phyloP scores from a whole-genome alignment of 1,140 invertebrate genomes.

The Steinernema feltiae region DNA sequence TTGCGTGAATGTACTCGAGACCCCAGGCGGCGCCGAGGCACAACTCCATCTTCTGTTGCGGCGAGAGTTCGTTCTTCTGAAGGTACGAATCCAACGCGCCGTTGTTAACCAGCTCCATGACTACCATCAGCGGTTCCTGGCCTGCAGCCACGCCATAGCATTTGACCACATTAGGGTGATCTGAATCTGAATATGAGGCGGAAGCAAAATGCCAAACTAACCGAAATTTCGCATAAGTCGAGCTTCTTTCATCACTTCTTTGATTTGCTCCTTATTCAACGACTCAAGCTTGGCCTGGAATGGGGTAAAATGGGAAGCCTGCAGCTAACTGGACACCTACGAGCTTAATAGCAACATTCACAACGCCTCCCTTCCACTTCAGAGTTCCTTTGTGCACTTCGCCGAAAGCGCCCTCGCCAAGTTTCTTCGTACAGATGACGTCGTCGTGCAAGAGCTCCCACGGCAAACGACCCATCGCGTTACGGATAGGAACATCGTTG shows the following conservation, averaged over 20 bases:
- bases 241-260: conserved; percentile 78
- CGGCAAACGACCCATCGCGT: not conserved
- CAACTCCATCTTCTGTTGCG: not conserved
- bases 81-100: not conserved
- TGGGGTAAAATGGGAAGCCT: not conserved
- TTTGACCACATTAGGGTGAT: not conserved
- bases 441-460: not conserved
- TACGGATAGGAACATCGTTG: not conserved
- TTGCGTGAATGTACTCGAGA: conserved; percentile 88
- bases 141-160: not conserved
- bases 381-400: not conserved
- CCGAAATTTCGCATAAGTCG: conserved; percentile 63
- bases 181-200: too few relatives aligned
- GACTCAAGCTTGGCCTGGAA: conserved; percentile 66
- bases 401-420: not conserved
- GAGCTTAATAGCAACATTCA: not conserved
- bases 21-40: conserved; percentile 69
- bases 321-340: too few relatives aligned
- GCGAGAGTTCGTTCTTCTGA: not conserved
- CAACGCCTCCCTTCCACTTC: not conserved
- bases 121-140: not conserved
- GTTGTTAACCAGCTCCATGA: not conserved
- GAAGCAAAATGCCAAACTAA: too few relatives aligned
- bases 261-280: conserved; percentile 74
- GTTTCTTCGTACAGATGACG: not conserved